phyloP scores from a whole-genome alignment of 2,113 vertebrate genomes.

The Hippocampus mohnikei region DNA sequence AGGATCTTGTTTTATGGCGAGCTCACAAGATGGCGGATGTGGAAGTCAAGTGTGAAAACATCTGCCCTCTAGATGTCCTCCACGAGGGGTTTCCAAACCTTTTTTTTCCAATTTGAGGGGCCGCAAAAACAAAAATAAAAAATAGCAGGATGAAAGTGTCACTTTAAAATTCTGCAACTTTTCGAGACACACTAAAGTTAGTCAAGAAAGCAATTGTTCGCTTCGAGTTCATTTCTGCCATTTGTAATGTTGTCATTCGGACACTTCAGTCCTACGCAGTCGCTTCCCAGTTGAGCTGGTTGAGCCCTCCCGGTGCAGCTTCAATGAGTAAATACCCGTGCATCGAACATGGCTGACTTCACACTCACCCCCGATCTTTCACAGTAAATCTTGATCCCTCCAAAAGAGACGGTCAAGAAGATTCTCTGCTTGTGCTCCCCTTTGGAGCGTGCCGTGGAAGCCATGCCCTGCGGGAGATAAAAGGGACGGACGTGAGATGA shows the following conservation, averaged over 20 bases:
- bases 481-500: conserved; percentile 43
- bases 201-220: no score
- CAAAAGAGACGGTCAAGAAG: conserved; percentile 95
- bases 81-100: background rate
- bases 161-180: no score
- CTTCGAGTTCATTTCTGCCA: no score
- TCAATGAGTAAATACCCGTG: background rate
- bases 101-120: no score
- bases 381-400: conserved; percentile 98
- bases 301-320: conserved; percentile 8
- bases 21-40: conserved; percentile 48
- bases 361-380: conserved; percentile 96
- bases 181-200: background rate
- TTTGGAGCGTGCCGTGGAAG: conserved; percentile 91
- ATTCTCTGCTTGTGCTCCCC: conserved; percentile 97
- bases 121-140: no score
- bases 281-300: conserved; percentile 46
- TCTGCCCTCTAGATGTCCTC: conserved; percentile 52
- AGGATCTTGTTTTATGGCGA: conserved; percentile 9
- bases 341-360: conserved; percentile 11
- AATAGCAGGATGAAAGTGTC: no score
- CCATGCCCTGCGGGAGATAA: conserved; percentile 82
- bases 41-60: conserved; percentile 34
- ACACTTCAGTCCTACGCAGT: background rate
- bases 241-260: no score